Conservation (phyloP, 2,888 invertebrate genomes). For the Cotesia congregata region DNA sequence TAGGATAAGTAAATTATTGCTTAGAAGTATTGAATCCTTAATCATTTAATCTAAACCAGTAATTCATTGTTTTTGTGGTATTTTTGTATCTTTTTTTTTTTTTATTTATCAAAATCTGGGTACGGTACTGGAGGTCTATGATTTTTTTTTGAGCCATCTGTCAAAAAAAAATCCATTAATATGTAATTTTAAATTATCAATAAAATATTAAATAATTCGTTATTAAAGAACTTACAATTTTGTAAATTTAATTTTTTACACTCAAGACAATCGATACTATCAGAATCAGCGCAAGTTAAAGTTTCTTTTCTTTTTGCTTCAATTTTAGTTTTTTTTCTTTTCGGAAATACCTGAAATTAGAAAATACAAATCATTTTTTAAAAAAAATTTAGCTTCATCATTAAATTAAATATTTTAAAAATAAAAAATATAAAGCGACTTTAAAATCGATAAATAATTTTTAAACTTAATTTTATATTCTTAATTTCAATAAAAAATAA, state of each 20-base stretch:
- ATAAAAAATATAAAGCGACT: no score
- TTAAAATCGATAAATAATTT: no score
- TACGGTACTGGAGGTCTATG: conserved; percentile 55
- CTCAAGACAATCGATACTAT: conserved; percentile 49
- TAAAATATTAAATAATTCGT: no score
- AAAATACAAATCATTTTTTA: no score
- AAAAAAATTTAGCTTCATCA: no score
- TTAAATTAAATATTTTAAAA: no score
- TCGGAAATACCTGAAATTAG: neutral
- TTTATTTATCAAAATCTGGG: conserved; percentile 59
- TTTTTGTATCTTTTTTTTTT: conserved; percentile 3
- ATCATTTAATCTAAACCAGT: neutral
- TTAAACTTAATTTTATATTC: no score
- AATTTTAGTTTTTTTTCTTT: conserved; percentile 9
- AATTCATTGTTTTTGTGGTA: conserved; percentile 1
- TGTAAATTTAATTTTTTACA: conserved; percentile 45
- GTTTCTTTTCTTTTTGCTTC: conserved; percentile 43
- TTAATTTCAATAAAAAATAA: no score
- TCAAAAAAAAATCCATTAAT: conserved; percentile 3
- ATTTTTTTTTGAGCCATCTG: conserved; percentile 49
- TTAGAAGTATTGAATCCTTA: conserved; percentile 43
- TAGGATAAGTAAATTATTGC: conserved; percentile 25
- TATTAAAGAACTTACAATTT: neutral
- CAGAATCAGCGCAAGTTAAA: conserved; percentile 54
- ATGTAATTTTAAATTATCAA: neutral